Evolutionary conservation across 2,797 vertebrate genomes (phyloP).

Genomic region (Alfaro cultratus): DNA sequence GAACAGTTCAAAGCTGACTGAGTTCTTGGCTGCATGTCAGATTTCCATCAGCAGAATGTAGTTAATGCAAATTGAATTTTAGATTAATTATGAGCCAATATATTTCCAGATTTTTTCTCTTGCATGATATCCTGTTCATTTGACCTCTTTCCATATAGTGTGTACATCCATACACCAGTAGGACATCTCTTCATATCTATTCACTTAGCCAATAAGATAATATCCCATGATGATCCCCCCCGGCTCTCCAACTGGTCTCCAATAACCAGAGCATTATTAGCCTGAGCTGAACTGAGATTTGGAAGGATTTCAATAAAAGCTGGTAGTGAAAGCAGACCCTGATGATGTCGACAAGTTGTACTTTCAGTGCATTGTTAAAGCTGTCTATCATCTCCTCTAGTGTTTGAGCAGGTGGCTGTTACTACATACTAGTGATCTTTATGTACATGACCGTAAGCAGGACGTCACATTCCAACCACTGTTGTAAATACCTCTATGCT

Average conservation of each 20-base stretch:
- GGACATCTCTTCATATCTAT: conserved; percentile 28
- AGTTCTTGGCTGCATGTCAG: conserved; percentile 42
- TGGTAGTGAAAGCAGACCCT: conserved; percentile 32
- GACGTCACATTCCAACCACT: conserved; percentile 43
- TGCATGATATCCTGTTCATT: background rate
- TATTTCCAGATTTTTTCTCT: background rate
- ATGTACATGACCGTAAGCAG: conserved; percentile 41
- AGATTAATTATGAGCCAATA: background rate
- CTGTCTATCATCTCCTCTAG: conserved; percentile 21
- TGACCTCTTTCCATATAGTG: conserved; percentile 2
- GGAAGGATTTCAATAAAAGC: conserved; percentile 29
- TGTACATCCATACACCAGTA: conserved; percentile 25
- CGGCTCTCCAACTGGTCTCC: conserved; percentile 14
- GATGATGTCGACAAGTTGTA: conserved; percentile 36
- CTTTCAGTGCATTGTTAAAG: conserved; percentile 26
- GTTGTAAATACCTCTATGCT: conserved; percentile 36
- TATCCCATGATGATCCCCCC: conserved; percentile 39
- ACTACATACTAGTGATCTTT: conserved; percentile 31
- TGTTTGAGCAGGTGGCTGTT: conserved; percentile 55
- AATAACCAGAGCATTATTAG: conserved; percentile 24
- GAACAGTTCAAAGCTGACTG: conserved; percentile 57
- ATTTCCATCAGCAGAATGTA: conserved; percentile 23
- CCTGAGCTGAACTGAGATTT: conserved; percentile 21
- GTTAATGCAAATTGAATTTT: conserved; percentile 32
- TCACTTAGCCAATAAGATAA: conserved; percentile 44